phyloP scores from a whole-genome alignment of 2,797 vertebrate genomes.

The Coranthus polyacanthus region DNA sequence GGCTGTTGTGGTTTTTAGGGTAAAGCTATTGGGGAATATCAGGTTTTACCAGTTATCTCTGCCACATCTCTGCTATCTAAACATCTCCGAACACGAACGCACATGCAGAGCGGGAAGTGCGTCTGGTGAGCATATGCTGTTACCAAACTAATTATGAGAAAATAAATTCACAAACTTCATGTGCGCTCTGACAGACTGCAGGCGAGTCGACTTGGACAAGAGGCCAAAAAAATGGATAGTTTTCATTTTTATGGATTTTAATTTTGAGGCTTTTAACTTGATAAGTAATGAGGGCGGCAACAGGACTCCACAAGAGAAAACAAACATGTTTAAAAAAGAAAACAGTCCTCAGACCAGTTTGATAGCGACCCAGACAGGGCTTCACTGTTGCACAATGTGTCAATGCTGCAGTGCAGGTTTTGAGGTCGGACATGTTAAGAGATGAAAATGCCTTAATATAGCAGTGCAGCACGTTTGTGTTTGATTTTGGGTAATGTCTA shows the following conservation, averaged over 20 bases:
- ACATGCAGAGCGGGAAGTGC: conserved; percentile 58
- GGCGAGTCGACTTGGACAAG: conserved; percentile 34
- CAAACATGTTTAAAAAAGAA: conserved; percentile 49
- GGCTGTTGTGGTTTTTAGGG: conserved; percentile 64
- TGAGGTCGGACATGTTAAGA: conserved; percentile 66
- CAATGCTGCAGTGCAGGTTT: conserved; percentile 61
- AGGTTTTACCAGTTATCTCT: conserved; percentile 79
- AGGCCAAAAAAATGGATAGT: conserved; percentile 44
- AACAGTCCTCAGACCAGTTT: conserved; percentile 50
- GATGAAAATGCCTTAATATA: conserved; percentile 73
- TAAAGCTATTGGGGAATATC: conserved; percentile 77
- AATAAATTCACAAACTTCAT: conserved; percentile 76
- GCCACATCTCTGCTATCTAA: conserved; percentile 75
- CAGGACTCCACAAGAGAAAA: conserved; percentile 39
- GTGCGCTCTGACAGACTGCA: conserved; percentile 61
- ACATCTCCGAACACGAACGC: conserved; percentile 77
- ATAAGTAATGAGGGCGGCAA: conserved; percentile 40
- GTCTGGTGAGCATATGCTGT: conserved; percentile 75
- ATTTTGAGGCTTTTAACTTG: conserved; percentile 51
- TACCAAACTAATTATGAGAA: conserved; percentile 76
- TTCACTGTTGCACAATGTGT: conserved; percentile 66
- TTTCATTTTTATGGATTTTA: conserved; percentile 33
- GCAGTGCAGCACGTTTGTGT: conserved; percentile 55
- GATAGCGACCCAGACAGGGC: conserved; percentile 45
- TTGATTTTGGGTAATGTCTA: conserved; percentile 77